Base-by-base conservation (phyloP, 2,113 vertebrate genomes). In the Nannobrachium achirus region DNA sequence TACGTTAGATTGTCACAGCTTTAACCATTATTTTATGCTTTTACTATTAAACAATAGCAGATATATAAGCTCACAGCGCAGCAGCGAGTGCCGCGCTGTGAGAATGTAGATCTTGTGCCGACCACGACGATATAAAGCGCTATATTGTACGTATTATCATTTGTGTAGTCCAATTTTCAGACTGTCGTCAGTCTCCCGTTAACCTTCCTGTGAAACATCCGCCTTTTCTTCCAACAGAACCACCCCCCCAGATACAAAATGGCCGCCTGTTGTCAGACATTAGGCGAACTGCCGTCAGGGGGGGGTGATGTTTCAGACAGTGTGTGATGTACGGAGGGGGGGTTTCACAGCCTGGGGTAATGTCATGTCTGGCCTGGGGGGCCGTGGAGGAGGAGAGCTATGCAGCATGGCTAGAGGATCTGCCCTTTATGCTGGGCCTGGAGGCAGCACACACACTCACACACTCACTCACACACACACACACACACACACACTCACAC, bases 301-400 rank as follows among this genome's bases (percentile, higher is more conserved):
- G 45, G 56, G 53, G 64, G 80, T 88, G 82, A 77, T 83, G 84
- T 89, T 82, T 86, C 25, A 25, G 25, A 61, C 59, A 75, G 79
- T 84, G 73, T 70, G 50, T 86, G 86, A 83, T 85, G 71, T 86
- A 82, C 79, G 77, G 58, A 63, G 76, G 69, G 77, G n/a, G n/a
- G n/a, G n/a, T n/a, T 67, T 78, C 78, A 69, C 52, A 46, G 89
- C 91, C 90, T 51, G 69, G 88, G 90, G 92, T 93, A 93, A 93
- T 93, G 91, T 93, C 91, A 93, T 73, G 83, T 89, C 83, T 92
- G 62, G 79, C 91, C 63, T 45, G 68, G 55, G 91, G 91, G 87
- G n/a, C n/a, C n/a, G n/a, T n/a, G n/a, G 68, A 73, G 75, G 76
- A 44, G 78, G 71, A 74, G 62, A 80, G 64, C 82, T n/a, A n/a